A percentile compares a stretch with the other conserved stretches of the same genome.
phyloP scores from a whole-genome alignment of 2,797 vertebrate species.

The Rhinella marina region DNA sequence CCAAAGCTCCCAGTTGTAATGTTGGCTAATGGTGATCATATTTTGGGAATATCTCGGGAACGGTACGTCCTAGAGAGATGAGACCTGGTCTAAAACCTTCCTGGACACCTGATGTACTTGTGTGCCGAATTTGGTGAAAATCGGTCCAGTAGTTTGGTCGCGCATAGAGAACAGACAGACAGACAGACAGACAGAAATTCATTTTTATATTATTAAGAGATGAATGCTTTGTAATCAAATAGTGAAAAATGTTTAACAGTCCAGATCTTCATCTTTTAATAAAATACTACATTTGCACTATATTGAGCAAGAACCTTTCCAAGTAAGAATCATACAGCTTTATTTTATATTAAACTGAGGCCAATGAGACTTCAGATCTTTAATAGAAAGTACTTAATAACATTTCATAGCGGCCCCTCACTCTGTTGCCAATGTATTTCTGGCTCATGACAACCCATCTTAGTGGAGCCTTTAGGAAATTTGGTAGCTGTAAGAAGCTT shows the following conservation, averaged over 20 bases:
- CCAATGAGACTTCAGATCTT: constrained; percentile 40
- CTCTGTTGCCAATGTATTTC: constrained; percentile 33
- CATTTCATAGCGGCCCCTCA: constrained; percentile 35
- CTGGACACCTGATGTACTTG: no score
- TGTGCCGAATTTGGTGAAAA: no score
- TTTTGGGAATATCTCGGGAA: no score
- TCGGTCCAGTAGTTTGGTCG: no score
- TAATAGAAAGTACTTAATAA: constrained; percentile 42
- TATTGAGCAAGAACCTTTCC: constrained; percentile 12
- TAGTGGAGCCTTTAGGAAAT: constrained; percentile 39
- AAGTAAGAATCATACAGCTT: constrained; percentile 36
- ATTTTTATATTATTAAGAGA: neutral
- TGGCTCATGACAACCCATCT: constrained; percentile 36
- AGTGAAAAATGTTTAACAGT: constrained; percentile 9
- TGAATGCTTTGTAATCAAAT: neutral
- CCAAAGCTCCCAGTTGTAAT: no score
- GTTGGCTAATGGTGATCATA: no score
- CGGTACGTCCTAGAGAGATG: no score
- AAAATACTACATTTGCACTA: constrained; percentile 11
- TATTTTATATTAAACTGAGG: constrained; percentile 33
- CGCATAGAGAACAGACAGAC: no score
- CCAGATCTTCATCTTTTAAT: constrained; percentile 15
- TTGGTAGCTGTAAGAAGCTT: constrained; percentile 53
- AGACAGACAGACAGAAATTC: no score
- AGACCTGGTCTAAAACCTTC: no score